Conservation (phyloP, 2,113 vertebrate genomes). For the Nycticryphes semicollaris region DNA sequence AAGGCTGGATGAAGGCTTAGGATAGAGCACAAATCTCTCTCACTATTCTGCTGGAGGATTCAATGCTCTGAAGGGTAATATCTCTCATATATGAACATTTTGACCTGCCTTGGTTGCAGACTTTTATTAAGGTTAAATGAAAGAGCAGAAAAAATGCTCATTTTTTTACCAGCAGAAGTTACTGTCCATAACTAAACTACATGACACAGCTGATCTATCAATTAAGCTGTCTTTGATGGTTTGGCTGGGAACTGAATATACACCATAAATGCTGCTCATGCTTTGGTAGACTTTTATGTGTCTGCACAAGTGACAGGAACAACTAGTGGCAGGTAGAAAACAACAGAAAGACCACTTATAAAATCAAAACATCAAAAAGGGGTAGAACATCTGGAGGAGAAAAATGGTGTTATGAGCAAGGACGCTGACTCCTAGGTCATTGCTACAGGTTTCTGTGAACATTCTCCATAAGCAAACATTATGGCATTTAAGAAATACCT, state of each 20-base stretch:
- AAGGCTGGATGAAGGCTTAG: not conserved
- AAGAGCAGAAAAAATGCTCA: not conserved
- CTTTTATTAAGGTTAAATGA: not conserved
- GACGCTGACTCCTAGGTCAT: not conserved
- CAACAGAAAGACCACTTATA: not conserved
- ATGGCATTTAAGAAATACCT: not conserved
- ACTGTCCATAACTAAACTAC: not conserved
- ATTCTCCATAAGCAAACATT: not conserved
- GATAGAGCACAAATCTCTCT: not conserved
- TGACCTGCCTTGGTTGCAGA: not conserved
- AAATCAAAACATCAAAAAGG: not conserved
- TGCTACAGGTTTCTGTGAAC: not conserved
- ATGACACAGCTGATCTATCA: not conserved
- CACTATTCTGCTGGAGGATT: not conserved
- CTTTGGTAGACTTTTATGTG: not conserved
- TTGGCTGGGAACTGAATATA: not conserved
- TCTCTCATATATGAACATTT: not conserved
- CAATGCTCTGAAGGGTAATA: not conserved
- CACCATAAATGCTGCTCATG: not conserved
- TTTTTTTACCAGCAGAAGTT: not conserved
- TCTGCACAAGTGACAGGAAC: not conserved
- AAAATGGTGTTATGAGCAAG: not conserved
- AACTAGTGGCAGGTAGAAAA: not conserved
- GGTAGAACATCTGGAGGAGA: not conserved
- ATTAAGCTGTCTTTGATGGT: not conserved